Evolutionary conservation across 2,888 invertebrate genomes (phyloP), one percentile per base, ranked within the genome.

Genomic region (Tenthredo mesomela): DNA sequence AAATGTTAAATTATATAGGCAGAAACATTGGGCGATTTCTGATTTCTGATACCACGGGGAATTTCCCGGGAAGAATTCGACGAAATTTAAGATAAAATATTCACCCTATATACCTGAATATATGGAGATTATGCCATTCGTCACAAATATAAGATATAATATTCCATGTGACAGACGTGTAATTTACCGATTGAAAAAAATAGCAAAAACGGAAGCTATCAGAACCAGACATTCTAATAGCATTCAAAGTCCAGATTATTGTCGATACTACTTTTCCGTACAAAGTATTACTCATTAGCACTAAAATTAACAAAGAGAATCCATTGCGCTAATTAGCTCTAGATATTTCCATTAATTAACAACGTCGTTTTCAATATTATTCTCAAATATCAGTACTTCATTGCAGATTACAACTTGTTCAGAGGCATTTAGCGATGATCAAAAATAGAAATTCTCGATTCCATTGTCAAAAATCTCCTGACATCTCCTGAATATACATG

Each of bases 181-280:
- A 9, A 47, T 40, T 83, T 71, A 12, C 43, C 25, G 33, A 43
- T 43, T 50, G 43, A 83, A 65, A 37, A 77, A n/a, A 67, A 73
- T 65, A 43, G 73, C 80, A 85, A 88, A 87, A 89, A n/a, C 88
- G 84, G 86, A 85, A 89, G 86, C 88, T 89, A 90, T 90, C 89
- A 84, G 82, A 43, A 25, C 84, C 88, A 89, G 90, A 90, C 89
- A 86, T 54, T 88, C 85, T 89, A 89, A 90, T 88, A 86, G 87
- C 83, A 88, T 88, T 71, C 89, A 90, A 90, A 90, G 90, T 90
- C 86, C 90, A 70, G 80, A 18, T 21, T 6, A 61, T 73, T 7
- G 7, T n/a, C 18, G 15, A 18, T 50, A 40, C 50, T 54, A 58
- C n/a, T 80, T 80, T 33, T 21, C 18, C 61, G 15, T 21, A 61